A percentile compares a stretch with the other conserved stretches of the same genome.
These are phyloP conservation scores for Cantharis nigra DNA, from an alignment of 2,888 invertebrate species.

Conservation along the genomic window DNA sequence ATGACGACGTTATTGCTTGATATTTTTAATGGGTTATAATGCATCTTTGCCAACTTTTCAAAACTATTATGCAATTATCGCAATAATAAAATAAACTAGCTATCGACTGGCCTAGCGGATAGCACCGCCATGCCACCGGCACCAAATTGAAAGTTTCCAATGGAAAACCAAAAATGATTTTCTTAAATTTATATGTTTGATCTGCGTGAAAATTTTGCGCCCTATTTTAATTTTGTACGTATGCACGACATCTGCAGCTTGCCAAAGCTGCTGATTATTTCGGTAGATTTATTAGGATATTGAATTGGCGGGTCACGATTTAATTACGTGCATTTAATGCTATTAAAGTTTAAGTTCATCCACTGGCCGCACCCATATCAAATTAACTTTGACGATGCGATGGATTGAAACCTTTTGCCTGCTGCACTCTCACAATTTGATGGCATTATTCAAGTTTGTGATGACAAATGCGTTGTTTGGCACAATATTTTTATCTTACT, in stretches of 20 bases:
- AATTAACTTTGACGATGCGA: background rate
- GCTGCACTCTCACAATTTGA: background rate
- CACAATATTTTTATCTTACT: too few relatives aligned
- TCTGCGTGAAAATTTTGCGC: background rate
- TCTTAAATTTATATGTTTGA: background rate
- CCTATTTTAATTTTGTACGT: background rate
- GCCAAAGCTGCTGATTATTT: background rate
- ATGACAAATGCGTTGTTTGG: background rate
- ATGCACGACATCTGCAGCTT: background rate
- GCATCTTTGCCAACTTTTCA: too few relatives aligned
- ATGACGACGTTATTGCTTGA: too few relatives aligned
- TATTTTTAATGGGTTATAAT: too few relatives aligned
- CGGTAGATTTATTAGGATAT: background rate
- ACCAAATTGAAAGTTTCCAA: background rate
- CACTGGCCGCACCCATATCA: background rate
- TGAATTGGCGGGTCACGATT: background rate
- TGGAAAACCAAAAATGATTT: background rate
- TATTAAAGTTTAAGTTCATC: background rate
- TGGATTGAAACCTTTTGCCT: background rate
- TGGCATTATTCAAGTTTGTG: background rate
- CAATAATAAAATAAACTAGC: too few relatives aligned
- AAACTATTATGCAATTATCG: too few relatives aligned
- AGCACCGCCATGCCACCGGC: too few relatives aligned
- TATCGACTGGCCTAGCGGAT: too few relatives aligned
- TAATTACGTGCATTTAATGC: background rate